Base-by-base conservation (phyloP, 2,797 vertebrate species). In the Myotis daubentonii region DNA sequence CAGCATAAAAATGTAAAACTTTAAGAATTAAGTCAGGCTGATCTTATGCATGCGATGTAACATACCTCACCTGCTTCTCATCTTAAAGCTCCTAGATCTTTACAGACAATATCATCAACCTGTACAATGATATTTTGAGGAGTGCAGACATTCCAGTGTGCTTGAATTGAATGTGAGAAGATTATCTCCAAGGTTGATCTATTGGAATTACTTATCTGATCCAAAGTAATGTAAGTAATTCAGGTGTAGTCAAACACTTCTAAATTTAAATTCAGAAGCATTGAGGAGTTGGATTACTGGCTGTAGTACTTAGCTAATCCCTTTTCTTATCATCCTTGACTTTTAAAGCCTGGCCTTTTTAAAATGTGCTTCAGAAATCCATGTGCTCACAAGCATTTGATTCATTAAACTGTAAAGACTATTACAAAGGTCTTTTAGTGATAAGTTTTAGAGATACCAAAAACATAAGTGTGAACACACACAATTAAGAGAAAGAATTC, bases 261-360 rank as follows among this genome's bases (percentile, higher is more conserved):
- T 97, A 97, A 97, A 98, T 98, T 98, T 97, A 97, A 98, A 98
- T 98, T 98, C 97, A 98, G 82, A 96, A 98, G 95, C 94, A 95
- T 15, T 93, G 97, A 97, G 80, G 53, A 97, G 93, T 83, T 85
- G 38, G 28, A 97, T 97, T 97, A 96, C 95, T 96, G 82, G 92
- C 33, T 87, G 51, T 7, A 97, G 74, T 28, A 71, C 60, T 95
- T 90, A 68, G 87, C 82, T 97, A 72, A 80, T 97, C 38, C n/a
- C 65, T 62, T 95, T 74, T 97, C 78, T 87, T 95, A 84, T 94
- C 86, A 85, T 89, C 76, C 84, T 97, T 97, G 97, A 92, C 89
- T 97, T 97, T 96, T 94, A 82, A 93, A 65, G 10, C 79, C 74
- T 78, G 78, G 60, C 17, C 3, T 94, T 97, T 95, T 81, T 7